These are phyloP conservation scores for Alligator mississippiensis DNA, from an alignment of 2,113 vertebrate genomes.

Conservation along the genomic window DNA sequence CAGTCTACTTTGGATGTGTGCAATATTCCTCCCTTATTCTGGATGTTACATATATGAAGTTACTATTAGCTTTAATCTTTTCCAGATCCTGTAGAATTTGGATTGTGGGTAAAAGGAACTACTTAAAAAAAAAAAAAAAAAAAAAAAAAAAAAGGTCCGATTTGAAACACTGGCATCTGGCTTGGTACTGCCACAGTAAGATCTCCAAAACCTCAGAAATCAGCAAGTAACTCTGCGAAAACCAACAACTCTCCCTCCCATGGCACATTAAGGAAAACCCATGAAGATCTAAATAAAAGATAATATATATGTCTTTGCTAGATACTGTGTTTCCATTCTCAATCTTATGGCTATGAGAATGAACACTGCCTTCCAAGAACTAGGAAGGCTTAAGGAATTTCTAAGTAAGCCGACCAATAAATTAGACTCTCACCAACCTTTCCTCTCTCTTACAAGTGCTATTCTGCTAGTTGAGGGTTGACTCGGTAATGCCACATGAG, in stretches of 20 bases:
- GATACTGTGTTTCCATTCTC: background rate
- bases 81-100: background rate
- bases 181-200: too few species aligned
- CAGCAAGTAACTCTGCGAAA: too few species aligned
- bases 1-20: background rate
- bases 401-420: background rate
- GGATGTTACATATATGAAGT: background rate
- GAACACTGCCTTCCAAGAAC: background rate
- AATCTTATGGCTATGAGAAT: background rate
- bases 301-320: background rate
- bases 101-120: background rate
- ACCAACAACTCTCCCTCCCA: background rate
- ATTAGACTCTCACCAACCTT: slow-evolving; percentile 20
- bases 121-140: background rate
- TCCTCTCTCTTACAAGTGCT: slow-evolving; percentile 2
- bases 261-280: background rate
- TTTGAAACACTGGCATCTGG: background rate
- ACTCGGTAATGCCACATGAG: background rate
- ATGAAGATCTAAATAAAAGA: fast-evolving
- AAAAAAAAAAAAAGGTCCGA: background rate
- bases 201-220: too few species aligned
- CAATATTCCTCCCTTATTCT: background rate
- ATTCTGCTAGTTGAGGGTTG: slow-evolving; percentile 2
- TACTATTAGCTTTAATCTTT: background rate
- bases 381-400: background rate